Evolutionary conservation across 2,797 vertebrate species (phyloP).

Genomic region (Falco biarmicus): DNA sequence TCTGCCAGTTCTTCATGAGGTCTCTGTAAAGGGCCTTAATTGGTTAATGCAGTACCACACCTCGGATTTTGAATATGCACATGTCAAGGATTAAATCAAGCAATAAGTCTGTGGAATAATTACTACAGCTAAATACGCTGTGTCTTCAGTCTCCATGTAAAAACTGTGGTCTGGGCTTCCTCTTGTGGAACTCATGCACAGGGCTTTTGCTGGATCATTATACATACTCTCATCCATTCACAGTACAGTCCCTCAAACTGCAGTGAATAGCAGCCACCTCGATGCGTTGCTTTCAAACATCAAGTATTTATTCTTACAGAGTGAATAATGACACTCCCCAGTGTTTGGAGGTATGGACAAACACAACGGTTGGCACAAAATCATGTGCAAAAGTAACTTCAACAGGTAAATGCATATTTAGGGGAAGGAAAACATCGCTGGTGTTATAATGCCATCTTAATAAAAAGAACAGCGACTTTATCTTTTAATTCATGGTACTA

Average conservation of each 20-base stretch:
- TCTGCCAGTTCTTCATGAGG: background rate
- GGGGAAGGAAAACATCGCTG: background rate
- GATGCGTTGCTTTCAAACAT: background rate
- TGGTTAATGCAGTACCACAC: background rate
- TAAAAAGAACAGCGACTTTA: background rate
- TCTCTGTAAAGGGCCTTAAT: background rate
- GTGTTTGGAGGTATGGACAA: background rate
- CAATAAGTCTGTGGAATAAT: background rate
- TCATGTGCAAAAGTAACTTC: background rate
- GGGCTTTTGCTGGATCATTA: background rate
- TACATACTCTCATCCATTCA: background rate
- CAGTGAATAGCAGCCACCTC: background rate
- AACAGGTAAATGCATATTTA: background rate
- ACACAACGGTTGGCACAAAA: background rate
- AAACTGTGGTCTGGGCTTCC: background rate
- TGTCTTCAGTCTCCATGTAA: background rate
- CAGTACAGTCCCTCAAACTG: background rate
- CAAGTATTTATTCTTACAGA: background rate
- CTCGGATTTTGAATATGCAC: background rate
- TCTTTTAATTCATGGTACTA: background rate
- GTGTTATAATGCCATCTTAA: background rate
- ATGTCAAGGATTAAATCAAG: background rate
- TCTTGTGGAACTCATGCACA: background rate
- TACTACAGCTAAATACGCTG: background rate
- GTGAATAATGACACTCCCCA: background rate